Conservation (phyloP, 1,140 invertebrate species). For the Cotesia typhae region DNA sequence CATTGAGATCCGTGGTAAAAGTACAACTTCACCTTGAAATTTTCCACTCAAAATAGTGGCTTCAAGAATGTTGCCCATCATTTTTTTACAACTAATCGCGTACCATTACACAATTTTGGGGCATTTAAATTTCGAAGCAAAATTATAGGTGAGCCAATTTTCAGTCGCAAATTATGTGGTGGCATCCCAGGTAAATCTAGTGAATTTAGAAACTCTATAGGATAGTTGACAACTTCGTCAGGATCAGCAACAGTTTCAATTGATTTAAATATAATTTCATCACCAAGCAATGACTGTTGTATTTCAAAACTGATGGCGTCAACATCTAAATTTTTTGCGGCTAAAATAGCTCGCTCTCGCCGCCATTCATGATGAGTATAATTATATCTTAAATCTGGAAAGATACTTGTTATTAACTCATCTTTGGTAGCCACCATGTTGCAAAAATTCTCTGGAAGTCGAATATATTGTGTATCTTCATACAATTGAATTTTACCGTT, state of each 20-base stretch:
- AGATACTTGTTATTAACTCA: conserved; percentile 53
- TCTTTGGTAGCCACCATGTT: conserved; percentile 48
- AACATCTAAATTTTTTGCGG: conserved; percentile 48
- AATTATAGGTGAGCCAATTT: conserved; percentile 59
- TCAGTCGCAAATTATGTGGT: conserved; percentile 57
- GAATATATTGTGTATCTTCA: conserved; percentile 52
- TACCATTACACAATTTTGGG: conserved; percentile 61
- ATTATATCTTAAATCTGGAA: conserved; percentile 47
- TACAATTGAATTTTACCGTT: conserved; percentile 58
- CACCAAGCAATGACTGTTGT: too few relatives aligned
- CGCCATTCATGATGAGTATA: conserved; percentile 47
- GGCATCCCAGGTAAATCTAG: conserved; percentile 57
- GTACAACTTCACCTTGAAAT: conserved; percentile 61
- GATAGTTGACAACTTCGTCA: too few relatives aligned
- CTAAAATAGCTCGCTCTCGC: conserved; percentile 52
- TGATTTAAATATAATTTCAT: too few relatives aligned
- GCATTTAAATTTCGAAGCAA: conserved; percentile 60
- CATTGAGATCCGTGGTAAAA: conserved; percentile 55
- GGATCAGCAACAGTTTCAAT: too few relatives aligned
- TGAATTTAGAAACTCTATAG: conserved; percentile 28
- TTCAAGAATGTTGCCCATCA: conserved; percentile 52
- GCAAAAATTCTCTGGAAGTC: conserved; percentile 53
- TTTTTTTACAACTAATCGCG: conserved; percentile 40
- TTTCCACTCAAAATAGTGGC: conserved; percentile 60
- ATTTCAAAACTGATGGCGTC: conserved; percentile 46